Conservation (phyloP, 1,140 invertebrate species). For the Spodoptera litura region DNA sequence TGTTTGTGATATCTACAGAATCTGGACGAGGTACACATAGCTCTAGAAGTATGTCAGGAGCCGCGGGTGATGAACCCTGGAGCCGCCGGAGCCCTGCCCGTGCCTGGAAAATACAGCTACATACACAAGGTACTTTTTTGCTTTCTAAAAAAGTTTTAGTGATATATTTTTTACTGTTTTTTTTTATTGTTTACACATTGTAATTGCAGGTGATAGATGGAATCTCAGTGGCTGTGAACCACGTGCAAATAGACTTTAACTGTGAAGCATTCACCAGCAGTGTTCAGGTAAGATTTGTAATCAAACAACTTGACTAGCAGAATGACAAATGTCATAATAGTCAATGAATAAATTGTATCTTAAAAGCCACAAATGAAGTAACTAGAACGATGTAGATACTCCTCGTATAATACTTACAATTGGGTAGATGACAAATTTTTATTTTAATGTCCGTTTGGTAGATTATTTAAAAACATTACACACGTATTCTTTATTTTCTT, state of each 20-base stretch:
- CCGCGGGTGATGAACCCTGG: conserved; percentile 87
- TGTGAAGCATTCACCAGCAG: conserved; percentile 97
- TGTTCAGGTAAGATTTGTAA: conserved; percentile 91
- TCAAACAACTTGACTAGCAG: neutral
- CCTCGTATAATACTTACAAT: no score
- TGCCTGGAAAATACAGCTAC: conserved; percentile 86
- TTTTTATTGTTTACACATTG: no score
- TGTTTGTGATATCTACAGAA: conserved; percentile 89
- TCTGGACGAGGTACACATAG: conserved; percentile 96
- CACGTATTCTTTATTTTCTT: no score
- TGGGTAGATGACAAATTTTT: no score
- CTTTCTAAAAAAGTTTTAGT: no score
- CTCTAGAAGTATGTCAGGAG: conserved; percentile 95
- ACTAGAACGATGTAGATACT: no score
- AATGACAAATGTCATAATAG: neutral
- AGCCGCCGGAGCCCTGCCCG: conserved; percentile 81
- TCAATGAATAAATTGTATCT: no score
- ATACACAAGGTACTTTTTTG: conserved; percentile 75
- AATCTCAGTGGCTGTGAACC: conserved; percentile 97
- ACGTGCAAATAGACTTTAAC: conserved; percentile 96
- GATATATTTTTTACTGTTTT: no score
- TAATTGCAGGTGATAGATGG: conserved; percentile 96
- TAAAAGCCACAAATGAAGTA: no score
- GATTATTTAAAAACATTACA: no score
- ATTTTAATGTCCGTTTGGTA: no score